A percentile compares a stretch with the other conserved stretches of the same genome.
These are phyloP conservation scores for Smithornis capensis DNA, from an alignment of 2,113 vertebrate species.

Conservation along the genomic window DNA sequence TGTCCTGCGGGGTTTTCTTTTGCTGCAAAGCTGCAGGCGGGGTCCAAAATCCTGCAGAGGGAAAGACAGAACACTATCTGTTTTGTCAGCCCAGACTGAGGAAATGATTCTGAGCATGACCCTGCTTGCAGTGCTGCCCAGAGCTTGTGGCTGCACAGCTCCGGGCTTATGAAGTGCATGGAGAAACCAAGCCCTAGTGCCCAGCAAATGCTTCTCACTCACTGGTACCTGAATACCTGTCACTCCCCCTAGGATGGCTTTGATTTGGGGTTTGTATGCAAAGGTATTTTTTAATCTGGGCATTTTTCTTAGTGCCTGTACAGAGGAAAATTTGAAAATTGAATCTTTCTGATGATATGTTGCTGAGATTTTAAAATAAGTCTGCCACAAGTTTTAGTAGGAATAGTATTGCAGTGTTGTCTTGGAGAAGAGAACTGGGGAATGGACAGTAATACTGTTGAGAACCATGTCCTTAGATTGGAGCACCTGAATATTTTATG, in stretches of 20 bases:
- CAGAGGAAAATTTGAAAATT: background rate
- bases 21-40: fast-evolving
- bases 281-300: background rate
- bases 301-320: background rate
- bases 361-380: background rate
- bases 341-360: background rate
- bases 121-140: background rate
- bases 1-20: background rate
- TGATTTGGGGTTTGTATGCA: background rate
- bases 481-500: background rate
- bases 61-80: background rate
- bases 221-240: background rate
- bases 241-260: background rate
- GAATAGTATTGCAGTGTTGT: background rate
- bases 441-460: background rate
- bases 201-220: background rate
- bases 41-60: background rate
- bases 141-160: background rate
- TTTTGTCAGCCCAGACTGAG: background rate
- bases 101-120: background rate
- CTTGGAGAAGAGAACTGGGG: background rate
- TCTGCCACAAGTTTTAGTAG: background rate
- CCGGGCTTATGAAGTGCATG: fast-evolving
- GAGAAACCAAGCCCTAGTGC: background rate
- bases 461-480: background rate